phyloP scores from a whole-genome alignment of 2,888 invertebrate genomes.

The Brachypalpus laphriformis region DNA sequence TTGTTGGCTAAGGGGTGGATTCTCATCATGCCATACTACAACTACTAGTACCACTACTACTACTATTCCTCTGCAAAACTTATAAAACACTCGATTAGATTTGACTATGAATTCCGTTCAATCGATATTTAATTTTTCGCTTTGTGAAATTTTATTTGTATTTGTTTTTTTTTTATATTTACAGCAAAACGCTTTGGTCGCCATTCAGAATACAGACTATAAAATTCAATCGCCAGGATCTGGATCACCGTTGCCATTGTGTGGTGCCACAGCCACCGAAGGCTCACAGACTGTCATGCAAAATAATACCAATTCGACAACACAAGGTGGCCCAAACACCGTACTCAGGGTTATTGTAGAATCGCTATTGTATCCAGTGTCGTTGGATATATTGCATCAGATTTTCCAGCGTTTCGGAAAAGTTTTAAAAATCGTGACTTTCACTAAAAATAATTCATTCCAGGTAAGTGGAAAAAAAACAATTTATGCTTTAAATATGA shows the following conservation, averaged over 20 bases:
- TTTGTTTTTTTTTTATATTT: slow-evolving; percentile 77
- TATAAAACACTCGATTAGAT: slow-evolving; percentile 60
- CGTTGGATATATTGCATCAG: slow-evolving; percentile 97
- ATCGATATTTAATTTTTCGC: slow-evolving; percentile 46
- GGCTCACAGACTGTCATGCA: slow-evolving; percentile 84
- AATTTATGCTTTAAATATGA: background rate
- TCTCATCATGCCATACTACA: too few relatives aligned
- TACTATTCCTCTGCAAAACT: slow-evolving; percentile 7
- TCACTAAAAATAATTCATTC: slow-evolving; percentile 98
- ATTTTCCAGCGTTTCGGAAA: slow-evolving; percentile 99
- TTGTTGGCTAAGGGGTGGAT: background rate
- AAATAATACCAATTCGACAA: slow-evolving; percentile 81
- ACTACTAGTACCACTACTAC: too few relatives aligned
- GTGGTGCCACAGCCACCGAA: slow-evolving; percentile 82
- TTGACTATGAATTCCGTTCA: slow-evolving; percentile 26
- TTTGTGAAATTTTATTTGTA: slow-evolving; percentile 6
- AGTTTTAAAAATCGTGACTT: slow-evolving; percentile 99
- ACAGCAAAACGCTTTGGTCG: slow-evolving; percentile 92
- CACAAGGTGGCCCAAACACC: slow-evolving; percentile 93
- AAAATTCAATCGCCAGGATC: slow-evolving; percentile 85
- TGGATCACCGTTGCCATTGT: slow-evolving; percentile 86
- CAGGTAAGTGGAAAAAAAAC: slow-evolving; percentile 79
- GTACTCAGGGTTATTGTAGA: slow-evolving; percentile 99
- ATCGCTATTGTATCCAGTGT: slow-evolving; percentile 99
- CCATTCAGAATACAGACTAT: slow-evolving; percentile 92